A percentile compares a stretch with the other conserved stretches of the same genome.
phyloP scores from a whole-genome alignment of 2,113 vertebrate species.

The Aegypius monachus region DNA sequence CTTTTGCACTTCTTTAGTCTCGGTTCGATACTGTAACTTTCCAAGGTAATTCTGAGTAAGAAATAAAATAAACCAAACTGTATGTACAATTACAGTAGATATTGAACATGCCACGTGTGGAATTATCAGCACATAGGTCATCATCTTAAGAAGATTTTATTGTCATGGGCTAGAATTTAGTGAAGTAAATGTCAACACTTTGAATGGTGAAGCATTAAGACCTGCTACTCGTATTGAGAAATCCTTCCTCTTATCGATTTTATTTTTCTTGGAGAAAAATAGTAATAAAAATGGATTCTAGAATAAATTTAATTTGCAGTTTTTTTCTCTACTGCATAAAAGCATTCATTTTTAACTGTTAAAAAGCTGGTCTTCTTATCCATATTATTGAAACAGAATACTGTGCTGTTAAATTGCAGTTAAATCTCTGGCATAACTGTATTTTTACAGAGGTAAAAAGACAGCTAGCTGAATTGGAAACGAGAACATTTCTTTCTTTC shows the following conservation, averaged over 20 bases:
- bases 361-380: background rate
- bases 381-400: background rate
- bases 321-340: background rate
- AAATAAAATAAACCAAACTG: background rate
- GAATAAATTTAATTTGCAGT: background rate
- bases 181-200: background rate
- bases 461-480: background rate
- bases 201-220: background rate
- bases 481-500: background rate
- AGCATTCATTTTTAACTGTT: background rate
- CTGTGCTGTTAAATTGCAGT: background rate
- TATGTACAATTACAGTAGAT: background rate
- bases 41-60: background rate
- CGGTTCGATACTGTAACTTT: background rate
- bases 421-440: background rate
- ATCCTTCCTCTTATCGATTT: background rate
- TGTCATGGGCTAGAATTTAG: background rate
- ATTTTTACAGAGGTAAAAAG: slow-evolving; percentile 6
- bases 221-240: background rate
- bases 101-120: background rate
- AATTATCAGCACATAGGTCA: background rate
- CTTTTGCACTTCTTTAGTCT: background rate
- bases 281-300: background rate
- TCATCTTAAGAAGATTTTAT: background rate
- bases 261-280: slow-evolving; percentile 1